Evolutionary conservation across 2,888 invertebrate species (phyloP), one percentile per base, ranked within the genome.

Genomic region (Melieria picta): DNA sequence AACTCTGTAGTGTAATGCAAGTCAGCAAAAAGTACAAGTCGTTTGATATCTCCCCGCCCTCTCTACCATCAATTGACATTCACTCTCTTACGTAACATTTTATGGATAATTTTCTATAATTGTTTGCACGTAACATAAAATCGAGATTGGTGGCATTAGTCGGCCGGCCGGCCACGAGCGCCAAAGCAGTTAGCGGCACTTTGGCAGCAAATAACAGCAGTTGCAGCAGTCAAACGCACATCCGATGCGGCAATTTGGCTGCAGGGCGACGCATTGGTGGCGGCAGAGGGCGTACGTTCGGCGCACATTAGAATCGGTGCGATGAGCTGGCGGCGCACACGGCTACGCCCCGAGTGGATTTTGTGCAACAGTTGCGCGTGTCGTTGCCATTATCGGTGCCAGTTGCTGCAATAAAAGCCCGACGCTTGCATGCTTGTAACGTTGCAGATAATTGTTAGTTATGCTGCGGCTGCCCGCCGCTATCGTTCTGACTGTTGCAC

Each of bases 291-390:
- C 80, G 30, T 30, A 30, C 30, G 30, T 30, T 30, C 30, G 30
- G 30, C 30, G 30, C 30, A 30, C 80, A 80, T 80, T 81, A 80
- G 80, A 80, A 80, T 80, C 80, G 81, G 80, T 80, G 30, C 30
- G 30, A 30, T 30, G 30, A 1, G 80, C 80, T 81, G 81, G 80
- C 80, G 67, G 65, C 62, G 61, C 61, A 48, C 46, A 50, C 64
- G n/a, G 81, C 79, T 80, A 81, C 80, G 80, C 80, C 80, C 81
- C 77, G 73, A 80, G 81, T 80, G 75, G 80, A 79, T 81, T 80
- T 78, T 79, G 16, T 62, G 56, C 16, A 30, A 30, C 56, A 30
- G 6, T 56, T 30, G 56, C 56, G 13, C 56, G 45, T 61, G 45
- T 57, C 47, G 16, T 55, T 62, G 58, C 56, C 56, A 46, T 47